Evolutionary conservation across 2,113 vertebrate species (phyloP).

Genomic region (Lipotes vexillifer): DNA sequence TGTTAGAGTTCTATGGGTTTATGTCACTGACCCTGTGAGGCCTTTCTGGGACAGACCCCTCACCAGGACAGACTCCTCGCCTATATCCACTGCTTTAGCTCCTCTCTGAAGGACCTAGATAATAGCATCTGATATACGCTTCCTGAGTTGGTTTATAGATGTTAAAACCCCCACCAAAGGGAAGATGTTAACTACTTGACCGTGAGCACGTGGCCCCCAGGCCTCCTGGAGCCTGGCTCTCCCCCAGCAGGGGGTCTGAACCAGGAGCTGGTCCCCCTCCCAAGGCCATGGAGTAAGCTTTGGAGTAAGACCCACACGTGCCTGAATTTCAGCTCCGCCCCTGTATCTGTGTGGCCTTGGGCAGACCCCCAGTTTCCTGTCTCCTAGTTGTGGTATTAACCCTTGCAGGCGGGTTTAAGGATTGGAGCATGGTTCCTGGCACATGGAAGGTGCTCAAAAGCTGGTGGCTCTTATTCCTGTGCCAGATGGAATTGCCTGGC

Average conservation of each 20-base stretch:
- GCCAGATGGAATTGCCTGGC: background rate
- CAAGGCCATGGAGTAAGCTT: background rate
- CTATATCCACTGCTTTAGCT: background rate
- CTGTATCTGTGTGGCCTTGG: background rate
- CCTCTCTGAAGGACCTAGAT: background rate
- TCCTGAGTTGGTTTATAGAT: background rate
- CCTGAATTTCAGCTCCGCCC: background rate
- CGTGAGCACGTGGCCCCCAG: background rate
- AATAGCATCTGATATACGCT: rapidly evolving
- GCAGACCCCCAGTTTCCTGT: background rate
- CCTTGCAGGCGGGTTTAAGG: background rate
- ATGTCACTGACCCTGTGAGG: background rate
- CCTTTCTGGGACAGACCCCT: background rate
- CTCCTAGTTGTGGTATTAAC: background rate
- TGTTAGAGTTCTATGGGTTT: background rate
- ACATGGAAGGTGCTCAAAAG: background rate
- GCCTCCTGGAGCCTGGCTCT: background rate
- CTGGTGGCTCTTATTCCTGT: background rate
- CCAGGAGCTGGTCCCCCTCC: background rate
- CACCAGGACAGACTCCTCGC: background rate
- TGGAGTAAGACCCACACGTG: background rate
- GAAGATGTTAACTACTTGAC: background rate
- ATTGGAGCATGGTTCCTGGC: background rate
- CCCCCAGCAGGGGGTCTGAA: rapidly evolving
- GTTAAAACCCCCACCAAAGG: background rate